phyloP scores from a whole-genome alignment of 1,140 invertebrate species.

The Heterodera carotae region DNA sequence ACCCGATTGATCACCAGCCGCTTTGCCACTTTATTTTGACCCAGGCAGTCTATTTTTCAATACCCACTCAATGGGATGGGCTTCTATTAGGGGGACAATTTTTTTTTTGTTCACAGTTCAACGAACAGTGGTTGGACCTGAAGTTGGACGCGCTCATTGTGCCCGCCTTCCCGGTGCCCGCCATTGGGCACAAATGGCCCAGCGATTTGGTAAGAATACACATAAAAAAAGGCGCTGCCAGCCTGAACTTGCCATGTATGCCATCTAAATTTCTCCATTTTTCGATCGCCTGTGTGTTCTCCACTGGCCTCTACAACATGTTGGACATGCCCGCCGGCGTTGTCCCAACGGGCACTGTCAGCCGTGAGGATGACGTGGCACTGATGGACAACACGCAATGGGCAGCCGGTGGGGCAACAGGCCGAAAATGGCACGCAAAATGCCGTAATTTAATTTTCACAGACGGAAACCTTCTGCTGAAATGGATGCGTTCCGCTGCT shows the following conservation, averaged over 20 bases:
- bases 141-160: constrained; percentile 58
- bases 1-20: too few species aligned
- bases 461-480: constrained; percentile 56
- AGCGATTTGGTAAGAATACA: constrained; percentile 28
- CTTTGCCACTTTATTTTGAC: too few species aligned
- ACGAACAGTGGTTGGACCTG: constrained; percentile 51
- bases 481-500: constrained; percentile 52
- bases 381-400: constrained; percentile 45
- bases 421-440: too few species aligned
- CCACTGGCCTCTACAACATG: constrained; percentile 56
- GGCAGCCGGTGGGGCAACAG: constrained; percentile 47
- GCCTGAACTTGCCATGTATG: background rate
- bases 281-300: constrained; percentile 42
- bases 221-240: background rate
- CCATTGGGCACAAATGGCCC: constrained; percentile 53
- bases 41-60: too few species aligned
- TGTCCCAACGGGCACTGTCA: constrained; percentile 42
- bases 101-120: constrained; percentile 52
- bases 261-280: background rate
- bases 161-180: constrained; percentile 57
- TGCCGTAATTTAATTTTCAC: too few species aligned
- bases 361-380: constrained; percentile 38
- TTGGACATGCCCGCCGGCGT: constrained; percentile 51
- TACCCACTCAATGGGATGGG: too few species aligned
- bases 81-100: too few species aligned